Evolutionary conservation across 2,797 vertebrate genomes (phyloP).

Genomic region (Parotocinclus haroldoi): DNA sequence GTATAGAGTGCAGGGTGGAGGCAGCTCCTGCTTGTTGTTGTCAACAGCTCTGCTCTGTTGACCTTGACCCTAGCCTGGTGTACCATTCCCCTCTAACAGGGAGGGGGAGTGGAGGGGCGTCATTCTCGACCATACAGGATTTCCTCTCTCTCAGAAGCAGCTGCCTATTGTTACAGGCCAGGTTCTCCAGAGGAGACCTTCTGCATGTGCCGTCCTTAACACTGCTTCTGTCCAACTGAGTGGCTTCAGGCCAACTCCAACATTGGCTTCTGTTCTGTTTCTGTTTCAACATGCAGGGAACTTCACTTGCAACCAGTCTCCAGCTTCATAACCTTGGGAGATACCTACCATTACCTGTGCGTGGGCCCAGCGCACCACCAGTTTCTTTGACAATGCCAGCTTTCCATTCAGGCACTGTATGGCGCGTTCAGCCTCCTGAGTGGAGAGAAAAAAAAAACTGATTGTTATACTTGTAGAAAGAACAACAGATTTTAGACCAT

Average conservation of each 20-base stretch:
- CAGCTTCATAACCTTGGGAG: slow-evolving; percentile 34
- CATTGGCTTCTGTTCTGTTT: slow-evolving; percentile 5
- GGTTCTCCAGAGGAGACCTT: slow-evolving; percentile 54
- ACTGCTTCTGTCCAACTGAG: slow-evolving; percentile 16
- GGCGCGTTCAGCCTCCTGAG: slow-evolving; percentile 92
- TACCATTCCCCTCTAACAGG: slow-evolving; percentile 46
- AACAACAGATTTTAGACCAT: background rate
- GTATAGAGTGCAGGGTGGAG: slow-evolving; percentile 31
- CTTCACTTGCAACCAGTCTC: background rate
- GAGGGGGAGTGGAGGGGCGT: slow-evolving; percentile 50
- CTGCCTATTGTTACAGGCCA: slow-evolving; percentile 74
- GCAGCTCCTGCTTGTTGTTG: slow-evolving; percentile 56
- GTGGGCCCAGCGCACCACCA: slow-evolving; percentile 96
- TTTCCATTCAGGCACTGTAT: slow-evolving; percentile 97
- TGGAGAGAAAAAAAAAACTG: background rate
- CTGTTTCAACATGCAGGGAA: background rate
- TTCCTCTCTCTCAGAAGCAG: slow-evolving; percentile 69
- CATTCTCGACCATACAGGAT: slow-evolving; percentile 78
- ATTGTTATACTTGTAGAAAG: background rate
- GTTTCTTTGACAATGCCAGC: slow-evolving; percentile 91
- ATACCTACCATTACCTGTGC: slow-evolving; percentile 83
- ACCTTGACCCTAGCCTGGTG: slow-evolving; percentile 67
- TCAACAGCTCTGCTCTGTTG: slow-evolving; percentile 59
- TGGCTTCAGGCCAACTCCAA: slow-evolving; percentile 33
- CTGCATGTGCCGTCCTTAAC: slow-evolving; percentile 31